Base-by-base conservation (phyloP, 2,888 invertebrate genomes). In the Rhogogaster chlorosoma region DNA sequence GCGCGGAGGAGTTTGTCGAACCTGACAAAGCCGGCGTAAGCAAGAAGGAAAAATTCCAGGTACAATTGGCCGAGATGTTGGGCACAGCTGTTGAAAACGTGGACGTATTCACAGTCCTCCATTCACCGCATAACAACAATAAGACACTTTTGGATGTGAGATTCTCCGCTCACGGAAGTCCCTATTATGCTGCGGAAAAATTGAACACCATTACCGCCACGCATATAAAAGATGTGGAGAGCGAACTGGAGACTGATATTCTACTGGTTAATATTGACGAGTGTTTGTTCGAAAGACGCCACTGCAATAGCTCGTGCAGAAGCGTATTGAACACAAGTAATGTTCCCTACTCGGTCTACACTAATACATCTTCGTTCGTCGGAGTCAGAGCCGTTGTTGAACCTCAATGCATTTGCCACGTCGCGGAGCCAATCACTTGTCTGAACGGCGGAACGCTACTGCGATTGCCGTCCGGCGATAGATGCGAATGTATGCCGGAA, bases 131-230 rank as follows among this genome's bases (percentile, higher is more conserved):
- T 89, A 95, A 95, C 86, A 93, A 94, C 64, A 94, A 94, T 85
- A 91, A 93, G 15, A 95, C 95, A 0, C 95, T 96, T 12, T 94
- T 98, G 86, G 99, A 99, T 91, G 97, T 99, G 0, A 94, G 99
- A 88, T 99, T 97, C 92, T 97, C 99, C 0, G 99, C 98, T 0
- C 99, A 99, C 91, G 98, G 98, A 0, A 99, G 99, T 0, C 99
- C 99, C 0, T 99, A 98, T 93, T 98, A 98, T 92, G 96, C 97
- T 0, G 95, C 98, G 0, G 98, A 98, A 93, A 97, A 97, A 91
- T 94, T 99, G 10, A 98, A 99, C 90, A 97, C 98, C 7, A 96
- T 98, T 91, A 95, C 97, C n/a, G 95, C 96, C 9, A 95, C 95
- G 85, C 95, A 97, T 90, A 96, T 97, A 88, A 95, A 95, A 67